Conservation (phyloP, 1,140 invertebrate genomes). For the Chironomus striatipennis region DNA sequence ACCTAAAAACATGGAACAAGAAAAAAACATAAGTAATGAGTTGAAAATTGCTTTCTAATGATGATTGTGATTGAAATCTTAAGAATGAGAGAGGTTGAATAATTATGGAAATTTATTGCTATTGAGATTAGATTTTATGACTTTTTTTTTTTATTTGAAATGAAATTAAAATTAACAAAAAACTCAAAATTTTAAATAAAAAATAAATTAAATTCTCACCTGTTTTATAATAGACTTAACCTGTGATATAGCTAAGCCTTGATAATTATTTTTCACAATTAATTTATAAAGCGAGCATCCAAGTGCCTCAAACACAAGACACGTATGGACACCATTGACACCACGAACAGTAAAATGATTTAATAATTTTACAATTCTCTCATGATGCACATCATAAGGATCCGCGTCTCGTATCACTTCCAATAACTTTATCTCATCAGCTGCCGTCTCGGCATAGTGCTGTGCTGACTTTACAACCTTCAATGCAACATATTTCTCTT, state of each 20-base stretch:
- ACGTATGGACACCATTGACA: conserved; percentile 90
- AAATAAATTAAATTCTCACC: conserved; percentile 37
- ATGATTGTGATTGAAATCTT: not conserved
- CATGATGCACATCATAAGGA: conserved; percentile 75
- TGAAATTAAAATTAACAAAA: no score
- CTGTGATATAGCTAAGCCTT: conserved; percentile 88
- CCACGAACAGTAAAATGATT: conserved; percentile 98
- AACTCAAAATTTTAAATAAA: not conserved
- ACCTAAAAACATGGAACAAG: no score
- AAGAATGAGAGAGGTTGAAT: no score
- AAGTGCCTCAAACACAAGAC: conserved; percentile 98
- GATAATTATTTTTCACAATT: conserved; percentile 96
- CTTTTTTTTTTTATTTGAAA: no score
- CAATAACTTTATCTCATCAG: conserved; percentile 96
- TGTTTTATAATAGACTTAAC: conserved; percentile 93
- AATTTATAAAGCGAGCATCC: conserved; percentile 96
- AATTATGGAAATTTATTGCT: no score
- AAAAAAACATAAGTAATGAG: no score
- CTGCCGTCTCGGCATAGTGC: conserved; percentile 96
- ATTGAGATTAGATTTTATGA: no score
- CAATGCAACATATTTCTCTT: conserved; percentile 89
- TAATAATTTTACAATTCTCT: conserved; percentile 91
- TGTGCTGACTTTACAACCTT: conserved; percentile 99
- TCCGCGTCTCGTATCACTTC: conserved; percentile 90
- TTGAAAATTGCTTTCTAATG: no score